Conservation (phyloP, 2,888 invertebrate genomes). For the Anarsia innoxiella region DNA sequence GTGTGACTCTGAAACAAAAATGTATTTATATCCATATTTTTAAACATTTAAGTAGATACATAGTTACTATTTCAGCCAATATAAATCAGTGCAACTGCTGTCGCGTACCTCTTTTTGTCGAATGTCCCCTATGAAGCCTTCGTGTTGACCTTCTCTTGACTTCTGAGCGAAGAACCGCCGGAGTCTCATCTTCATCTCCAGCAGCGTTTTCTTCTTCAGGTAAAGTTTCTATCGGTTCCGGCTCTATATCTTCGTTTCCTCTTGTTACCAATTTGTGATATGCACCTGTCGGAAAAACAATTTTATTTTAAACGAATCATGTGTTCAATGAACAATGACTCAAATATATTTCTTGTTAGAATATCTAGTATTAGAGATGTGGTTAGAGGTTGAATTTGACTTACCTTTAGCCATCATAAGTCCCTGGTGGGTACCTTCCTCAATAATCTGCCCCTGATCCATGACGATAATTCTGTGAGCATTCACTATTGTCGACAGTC, state of each 20-base stretch:
- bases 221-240: constrained; percentile 49
- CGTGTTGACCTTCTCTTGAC: constrained; percentile 49
- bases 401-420: constrained; percentile 79
- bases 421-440: constrained; percentile 84
- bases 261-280: constrained; percentile 79
- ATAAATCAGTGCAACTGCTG: too few species aligned
- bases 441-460: constrained; percentile 81
- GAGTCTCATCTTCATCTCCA: constrained; percentile 19
- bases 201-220: constrained; percentile 44
- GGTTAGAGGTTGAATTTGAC: too few species aligned
- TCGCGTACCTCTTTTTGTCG: constrained; percentile 58
- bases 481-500: constrained; percentile 81
- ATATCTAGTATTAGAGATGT: too few species aligned
- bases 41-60: too few species aligned
- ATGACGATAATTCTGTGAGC: constrained; percentile 83
- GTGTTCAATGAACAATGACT: too few species aligned
- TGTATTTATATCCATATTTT: too few species aligned
- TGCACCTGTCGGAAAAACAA: too few species aligned
- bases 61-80: too few species aligned
- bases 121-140: constrained; percentile 51
- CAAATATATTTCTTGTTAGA: too few species aligned
- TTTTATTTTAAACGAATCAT: too few species aligned
- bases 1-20: constrained; percentile 42
- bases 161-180: constrained; percentile 37
- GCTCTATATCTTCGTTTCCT: constrained; percentile 64